These are phyloP conservation scores for Tachypleus tridentatus DNA, from an alignment of 1,140 invertebrate genomes.

Conservation along the genomic window DNA sequence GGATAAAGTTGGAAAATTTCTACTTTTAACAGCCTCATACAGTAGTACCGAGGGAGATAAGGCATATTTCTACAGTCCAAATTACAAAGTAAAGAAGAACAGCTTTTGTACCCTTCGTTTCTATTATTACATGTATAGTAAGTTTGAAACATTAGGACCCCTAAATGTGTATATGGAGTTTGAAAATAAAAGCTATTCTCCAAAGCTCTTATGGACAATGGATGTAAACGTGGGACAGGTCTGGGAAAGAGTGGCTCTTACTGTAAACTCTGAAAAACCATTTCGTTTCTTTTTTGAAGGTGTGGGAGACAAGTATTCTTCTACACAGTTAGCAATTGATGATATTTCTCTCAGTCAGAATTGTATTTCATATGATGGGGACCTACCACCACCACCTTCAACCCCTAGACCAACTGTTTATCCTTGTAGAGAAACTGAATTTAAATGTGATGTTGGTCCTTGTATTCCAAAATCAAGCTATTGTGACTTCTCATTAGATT, in stretches of 20 bases:
- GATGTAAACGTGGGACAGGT: slow-evolving; percentile 10
- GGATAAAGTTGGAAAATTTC: slow-evolving; percentile 9
- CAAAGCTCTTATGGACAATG: slow-evolving; percentile 6
- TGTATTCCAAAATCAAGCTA: slow-evolving; percentile 13
- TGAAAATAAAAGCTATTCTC: slow-evolving; percentile 15
- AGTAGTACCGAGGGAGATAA: not conserved
- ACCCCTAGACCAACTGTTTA: slow-evolving; percentile 13
- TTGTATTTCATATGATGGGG: slow-evolving; percentile 6
- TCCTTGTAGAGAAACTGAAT: slow-evolving; percentile 8
- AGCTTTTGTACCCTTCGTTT: slow-evolving; percentile 12
- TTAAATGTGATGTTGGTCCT: slow-evolving; percentile 9
- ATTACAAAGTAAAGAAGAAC: slow-evolving; percentile 1
- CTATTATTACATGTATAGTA: slow-evolving; percentile 18
- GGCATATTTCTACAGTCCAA: slow-evolving; percentile 13
- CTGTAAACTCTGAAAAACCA: slow-evolving; percentile 1
- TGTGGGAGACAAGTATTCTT: not conserved
- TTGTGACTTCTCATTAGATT: slow-evolving; percentile 17
- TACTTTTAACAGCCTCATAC: slow-evolving; percentile 2
- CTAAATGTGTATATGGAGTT: slow-evolving; percentile 15
- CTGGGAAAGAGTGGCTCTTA: slow-evolving; percentile 13
- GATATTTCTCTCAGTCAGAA: slow-evolving; percentile 14
- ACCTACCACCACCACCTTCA: slow-evolving; percentile 10
- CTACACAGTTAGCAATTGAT: slow-evolving; percentile 14
- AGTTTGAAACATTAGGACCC: not conserved
- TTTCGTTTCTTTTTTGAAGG: slow-evolving; percentile 21